Evolutionary conservation across 2,113 vertebrate genomes (phyloP).

Genomic region (Microcebus ravelobensis): DNA sequence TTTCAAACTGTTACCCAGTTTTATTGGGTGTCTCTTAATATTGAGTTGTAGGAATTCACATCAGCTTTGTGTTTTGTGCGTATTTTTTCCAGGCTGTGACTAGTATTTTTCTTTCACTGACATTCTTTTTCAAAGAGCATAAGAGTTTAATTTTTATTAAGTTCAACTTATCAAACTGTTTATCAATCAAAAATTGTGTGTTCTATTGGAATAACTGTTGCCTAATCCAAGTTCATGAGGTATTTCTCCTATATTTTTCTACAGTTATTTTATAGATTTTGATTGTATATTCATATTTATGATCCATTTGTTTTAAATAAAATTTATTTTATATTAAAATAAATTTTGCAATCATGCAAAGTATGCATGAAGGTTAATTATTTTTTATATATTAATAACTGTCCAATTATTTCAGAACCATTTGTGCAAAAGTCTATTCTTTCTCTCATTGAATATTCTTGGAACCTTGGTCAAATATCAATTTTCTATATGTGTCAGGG

Average conservation of each 20-base stretch:
- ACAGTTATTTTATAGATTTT: neutral
- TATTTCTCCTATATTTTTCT: neutral
- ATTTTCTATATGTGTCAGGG: no score
- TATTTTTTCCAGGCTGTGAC: neutral
- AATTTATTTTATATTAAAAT: neutral
- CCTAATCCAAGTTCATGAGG: neutral
- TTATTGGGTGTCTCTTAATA: neutral
- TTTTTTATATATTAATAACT: neutral
- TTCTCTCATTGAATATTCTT: no score
- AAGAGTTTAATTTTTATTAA: neutral
- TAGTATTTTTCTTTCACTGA: neutral
- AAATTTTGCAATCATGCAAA: no score
- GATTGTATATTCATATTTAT: neutral
- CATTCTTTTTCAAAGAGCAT: neutral
- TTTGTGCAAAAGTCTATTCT: neutral
- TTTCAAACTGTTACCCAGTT: neutral
- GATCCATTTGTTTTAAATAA: neutral
- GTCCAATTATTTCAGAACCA: neutral
- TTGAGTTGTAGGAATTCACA: neutral
- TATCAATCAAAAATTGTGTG: neutral
- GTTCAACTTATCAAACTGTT: neutral
- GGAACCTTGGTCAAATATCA: no score
- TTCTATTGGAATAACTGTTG: neutral
- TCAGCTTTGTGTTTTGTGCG: neutral
- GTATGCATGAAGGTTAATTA: neutral